A percentile compares a stretch with the other conserved stretches of the same genome.
These are phyloP conservation scores for Magallana nippona DNA, from an alignment of 2,888 invertebrate species.

Conservation along the genomic window DNA sequence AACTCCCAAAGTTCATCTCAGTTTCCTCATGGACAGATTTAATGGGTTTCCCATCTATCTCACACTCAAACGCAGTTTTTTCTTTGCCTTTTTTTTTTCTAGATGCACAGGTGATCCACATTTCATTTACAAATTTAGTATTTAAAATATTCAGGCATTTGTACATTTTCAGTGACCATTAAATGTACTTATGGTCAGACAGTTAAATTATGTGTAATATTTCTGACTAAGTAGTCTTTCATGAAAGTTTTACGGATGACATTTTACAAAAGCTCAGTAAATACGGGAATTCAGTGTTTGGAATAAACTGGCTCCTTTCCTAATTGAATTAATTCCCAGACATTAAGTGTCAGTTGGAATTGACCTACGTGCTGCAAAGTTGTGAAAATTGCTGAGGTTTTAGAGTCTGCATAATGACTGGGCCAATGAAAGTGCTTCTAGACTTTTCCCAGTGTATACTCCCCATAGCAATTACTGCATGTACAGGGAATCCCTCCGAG, in stretches of 20 bases:
- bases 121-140: not conserved
- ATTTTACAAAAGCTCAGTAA: not conserved
- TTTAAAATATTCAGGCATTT: not conserved
- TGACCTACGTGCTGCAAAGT: constrained; percentile 14
- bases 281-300: not conserved
- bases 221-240: no score
- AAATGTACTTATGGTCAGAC: no score
- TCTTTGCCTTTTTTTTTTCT: no score
- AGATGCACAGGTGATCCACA: not conserved
- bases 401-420: not conserved
- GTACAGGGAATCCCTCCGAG: not conserved
- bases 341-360: not conserved
- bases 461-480: not conserved
- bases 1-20: not conserved
- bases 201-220: no score
- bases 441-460: not conserved
- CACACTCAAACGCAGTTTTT: not conserved
- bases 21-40: not conserved
- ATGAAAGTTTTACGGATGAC: no score
- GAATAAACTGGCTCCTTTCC: not conserved
- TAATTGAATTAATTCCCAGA: constrained; percentile 19
- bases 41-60: constrained; percentile 5
- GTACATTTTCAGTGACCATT: no score
- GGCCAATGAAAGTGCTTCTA: not conserved
- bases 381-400: constrained; percentile 1